Conservation (phyloP, 2,888 invertebrate genomes). For the Pseudococcus longispinus region DNA sequence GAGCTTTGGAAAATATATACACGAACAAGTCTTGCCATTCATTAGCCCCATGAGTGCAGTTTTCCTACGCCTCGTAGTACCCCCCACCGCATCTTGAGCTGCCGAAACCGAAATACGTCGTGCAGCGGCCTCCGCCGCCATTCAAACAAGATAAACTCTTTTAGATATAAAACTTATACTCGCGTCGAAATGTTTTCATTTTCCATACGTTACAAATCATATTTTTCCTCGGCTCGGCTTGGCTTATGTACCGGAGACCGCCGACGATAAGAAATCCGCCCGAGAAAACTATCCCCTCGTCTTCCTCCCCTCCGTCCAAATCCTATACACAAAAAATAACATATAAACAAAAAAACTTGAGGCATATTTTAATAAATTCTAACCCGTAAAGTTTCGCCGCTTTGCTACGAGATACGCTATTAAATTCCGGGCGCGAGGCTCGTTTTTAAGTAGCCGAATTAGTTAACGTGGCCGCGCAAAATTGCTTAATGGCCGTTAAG, state of each 20-base stretch:
- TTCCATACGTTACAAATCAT: slow-evolving; percentile 42
- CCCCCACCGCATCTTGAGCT: neutral
- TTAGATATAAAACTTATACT: slow-evolving; percentile 23
- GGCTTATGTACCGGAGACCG: too few relatives aligned
- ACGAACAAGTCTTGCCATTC: slow-evolving; percentile 40
- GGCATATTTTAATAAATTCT: slow-evolving; percentile 41
- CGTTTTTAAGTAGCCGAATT: slow-evolving; percentile 38
- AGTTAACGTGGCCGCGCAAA: slow-evolving; percentile 25
- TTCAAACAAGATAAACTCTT: slow-evolving; percentile 36
- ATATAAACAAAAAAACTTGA: slow-evolving; percentile 43
- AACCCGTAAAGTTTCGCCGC: slow-evolving; percentile 22
- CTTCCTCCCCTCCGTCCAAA: neutral
- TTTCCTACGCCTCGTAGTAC: neutral
- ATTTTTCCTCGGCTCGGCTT: neutral
- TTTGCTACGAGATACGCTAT: neutral
- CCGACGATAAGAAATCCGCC: neutral
- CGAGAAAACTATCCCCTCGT: neutral
- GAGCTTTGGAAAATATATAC: slow-evolving; percentile 28
- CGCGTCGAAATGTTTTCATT: slow-evolving; percentile 22
- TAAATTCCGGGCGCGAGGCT: neutral
- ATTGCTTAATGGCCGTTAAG: slow-evolving; percentile 46
- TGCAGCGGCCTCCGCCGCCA: neutral
- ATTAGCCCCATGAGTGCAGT: slow-evolving; percentile 42
- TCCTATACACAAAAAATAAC: neutral
- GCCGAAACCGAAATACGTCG: neutral